Base-by-base conservation (phyloP, 2,797 vertebrate species). In the Tadarida brasiliensis region DNA sequence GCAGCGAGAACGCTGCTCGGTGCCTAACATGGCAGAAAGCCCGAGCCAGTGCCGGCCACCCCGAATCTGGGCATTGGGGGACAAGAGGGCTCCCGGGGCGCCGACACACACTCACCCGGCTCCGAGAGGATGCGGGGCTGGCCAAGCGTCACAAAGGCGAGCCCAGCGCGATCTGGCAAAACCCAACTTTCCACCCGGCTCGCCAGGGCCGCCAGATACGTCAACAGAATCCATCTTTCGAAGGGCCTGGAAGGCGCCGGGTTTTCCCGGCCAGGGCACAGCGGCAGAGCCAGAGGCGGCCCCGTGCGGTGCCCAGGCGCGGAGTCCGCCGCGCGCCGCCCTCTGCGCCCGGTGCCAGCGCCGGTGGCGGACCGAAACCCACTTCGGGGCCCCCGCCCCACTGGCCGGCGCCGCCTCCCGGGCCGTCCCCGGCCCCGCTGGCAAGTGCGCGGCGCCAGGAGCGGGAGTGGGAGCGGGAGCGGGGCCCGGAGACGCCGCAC, bases 181-280 rank as follows among this genome's bases (percentile, higher is more conserved):
- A 94, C 61, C 94, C 94, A 98, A 98, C 96, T 98, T 98, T 97
- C 97, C 97, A 93, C 94, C 95, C 87, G 30, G 94, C 97, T 98
- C 87, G 91, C 97, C 96, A 95, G 96, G 93, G 97, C 96, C 95
- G 95, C 96, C 96, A 82, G 94, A 97, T 96, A 97, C 94, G 96
- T 97, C 97, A 98, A 97, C 96, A 96, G 97, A 97, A 98, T 97
- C 96, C 97, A 97, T 98, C 96, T 98, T 98, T 91, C 96, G 95
- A 96, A 97, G 97, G 96, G 97, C 97, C 97, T 98, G 96, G 96
- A 96, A 97, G 97, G 96, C 96, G 93, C 97, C 76, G 87, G 92
- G 59, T 94, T 94, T 94, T 96, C 95, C 87, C 57, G 95, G 96
- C 95, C 65, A 63, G 96, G 97, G 85, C 94, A 95, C 94, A 93